These are phyloP conservation scores for Gadopsis bispinosus DNA, from an alignment of 2,797 vertebrate genomes.

Conservation along the genomic window DNA sequence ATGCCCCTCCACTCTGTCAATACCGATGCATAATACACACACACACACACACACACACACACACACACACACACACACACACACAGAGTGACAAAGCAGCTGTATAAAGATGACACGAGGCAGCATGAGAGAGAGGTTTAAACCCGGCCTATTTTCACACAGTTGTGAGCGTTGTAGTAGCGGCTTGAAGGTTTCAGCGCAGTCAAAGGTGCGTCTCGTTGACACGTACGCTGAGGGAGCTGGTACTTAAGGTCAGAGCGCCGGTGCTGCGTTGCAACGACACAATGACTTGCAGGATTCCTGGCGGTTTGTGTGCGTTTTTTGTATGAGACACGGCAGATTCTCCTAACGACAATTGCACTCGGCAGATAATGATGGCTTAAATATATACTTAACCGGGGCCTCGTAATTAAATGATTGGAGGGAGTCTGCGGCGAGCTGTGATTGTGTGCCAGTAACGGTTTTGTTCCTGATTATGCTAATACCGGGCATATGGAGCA, in stretches of 20 bases:
- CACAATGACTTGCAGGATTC: constrained; percentile 28
- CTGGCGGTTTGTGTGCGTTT: not conserved
- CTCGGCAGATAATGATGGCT: constrained; percentile 75
- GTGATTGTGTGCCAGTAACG: constrained; percentile 81
- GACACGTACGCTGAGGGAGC: not conserved
- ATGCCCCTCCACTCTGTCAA: constrained; percentile 6
- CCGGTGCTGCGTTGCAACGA: constrained; percentile 7
- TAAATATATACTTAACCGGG: constrained; percentile 80
- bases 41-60: constrained; percentile 21
- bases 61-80: constrained; percentile 15
- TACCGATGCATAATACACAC: constrained; percentile 17
- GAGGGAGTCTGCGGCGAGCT: constrained; percentile 76
- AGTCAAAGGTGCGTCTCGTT: not conserved
- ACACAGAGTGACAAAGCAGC: not conserved
- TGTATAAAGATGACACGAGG: not conserved
- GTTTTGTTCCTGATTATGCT: constrained; percentile 82
- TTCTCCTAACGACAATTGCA: constrained; percentile 68
- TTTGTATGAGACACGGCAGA: constrained; percentile 52
- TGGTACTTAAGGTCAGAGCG: constrained; percentile 5
- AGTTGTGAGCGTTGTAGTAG: not conserved
- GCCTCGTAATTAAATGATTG: constrained; percentile 83
- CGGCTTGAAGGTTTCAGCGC: not conserved
- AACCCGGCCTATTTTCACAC: not conserved
- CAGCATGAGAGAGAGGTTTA: not conserved
- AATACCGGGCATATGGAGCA: constrained; percentile 73